A percentile compares a stretch with the other conserved stretches of the same genome.
Evolutionary conservation across 2,888 invertebrate genomes (phyloP).

Genomic region (Acrobasis suavella): DNA sequence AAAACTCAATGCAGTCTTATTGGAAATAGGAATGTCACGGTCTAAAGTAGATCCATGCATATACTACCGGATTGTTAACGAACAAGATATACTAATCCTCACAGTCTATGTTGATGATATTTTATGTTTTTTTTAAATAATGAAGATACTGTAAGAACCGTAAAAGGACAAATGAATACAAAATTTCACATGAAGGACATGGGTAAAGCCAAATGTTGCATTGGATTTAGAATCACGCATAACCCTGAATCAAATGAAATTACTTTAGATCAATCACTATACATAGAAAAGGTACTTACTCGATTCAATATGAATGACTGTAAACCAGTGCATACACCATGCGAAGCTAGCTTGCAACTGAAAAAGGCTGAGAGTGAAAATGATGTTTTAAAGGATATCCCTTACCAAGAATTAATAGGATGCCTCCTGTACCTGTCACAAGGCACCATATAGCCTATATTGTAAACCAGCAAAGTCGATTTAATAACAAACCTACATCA

Average conservation of each 20-base stretch:
- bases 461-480: conserved; percentile 33
- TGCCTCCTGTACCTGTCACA: conserved; percentile 32
- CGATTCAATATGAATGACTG: conserved; percentile 30
- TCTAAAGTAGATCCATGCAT: conserved; percentile 39
- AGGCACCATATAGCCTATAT: conserved; percentile 37
- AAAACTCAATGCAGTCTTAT: conserved; percentile 29
- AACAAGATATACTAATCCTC: conserved; percentile 32
- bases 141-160: conserved; percentile 7
- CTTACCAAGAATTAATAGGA: conserved; percentile 30
- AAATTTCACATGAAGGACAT: conserved; percentile 33
- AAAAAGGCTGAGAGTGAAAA: conserved; percentile 22
- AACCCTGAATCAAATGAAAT: conserved; percentile 20
- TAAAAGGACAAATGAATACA: conserved; percentile 28
- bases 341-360: conserved; percentile 26
- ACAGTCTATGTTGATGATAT: conserved; percentile 38
- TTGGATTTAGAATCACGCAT: conserved; percentile 29
- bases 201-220: conserved; percentile 29
- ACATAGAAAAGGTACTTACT: too few relatives aligned
- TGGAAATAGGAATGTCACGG: conserved; percentile 33
- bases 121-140: conserved; percentile 29
- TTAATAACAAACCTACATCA: too few relatives aligned
- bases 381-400: conserved; percentile 22
- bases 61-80: conserved; percentile 29
- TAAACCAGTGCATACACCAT: conserved; percentile 29
- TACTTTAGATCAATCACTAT: conserved; percentile 29